Percentiles rank a stretch among this genome's conserved stretches.
Evolutionary conservation across 2,888 invertebrate species (phyloP).

Genomic region (Oscheius myriophilus): DNA sequence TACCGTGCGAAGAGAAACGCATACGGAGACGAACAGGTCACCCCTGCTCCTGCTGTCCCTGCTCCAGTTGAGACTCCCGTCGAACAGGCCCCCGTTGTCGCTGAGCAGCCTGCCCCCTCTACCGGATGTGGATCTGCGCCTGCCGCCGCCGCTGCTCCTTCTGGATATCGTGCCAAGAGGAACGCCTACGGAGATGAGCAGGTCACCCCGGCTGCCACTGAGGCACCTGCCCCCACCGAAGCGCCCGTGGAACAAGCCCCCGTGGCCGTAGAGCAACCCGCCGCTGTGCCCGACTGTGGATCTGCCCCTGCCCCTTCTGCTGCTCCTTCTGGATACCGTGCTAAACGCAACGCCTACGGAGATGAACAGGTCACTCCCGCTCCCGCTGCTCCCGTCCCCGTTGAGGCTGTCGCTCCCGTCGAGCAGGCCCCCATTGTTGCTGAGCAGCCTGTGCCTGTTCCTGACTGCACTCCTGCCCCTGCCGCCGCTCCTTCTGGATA

Average conservation of each 20-base stretch:
- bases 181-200: slow-evolving; percentile 52
- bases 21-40: slow-evolving; percentile 52
- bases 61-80: slow-evolving; percentile 29
- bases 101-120: slow-evolving; percentile 9
- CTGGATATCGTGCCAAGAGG: slow-evolving; percentile 46
- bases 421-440: slow-evolving; percentile 17
- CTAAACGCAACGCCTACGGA: slow-evolving; percentile 29
- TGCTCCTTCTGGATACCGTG: slow-evolving; percentile 23
- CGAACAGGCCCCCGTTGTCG: slow-evolving; percentile 26
- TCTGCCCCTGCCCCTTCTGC: slow-evolving; percentile 27
- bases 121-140: slow-evolving; percentile 2
- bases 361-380: slow-evolving; percentile 30
- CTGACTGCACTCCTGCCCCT: slow-evolving; percentile 8
- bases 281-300: slow-evolving; percentile 1
- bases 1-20: slow-evolving; percentile 48
- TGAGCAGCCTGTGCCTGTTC: slow-evolving; percentile 6
- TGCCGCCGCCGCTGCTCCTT: slow-evolving; percentile 5
- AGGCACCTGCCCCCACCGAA: slow-evolving; percentile 14
- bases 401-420: slow-evolving; percentile 30
- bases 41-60: slow-evolving; percentile 24
- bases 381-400: slow-evolving; percentile 27
- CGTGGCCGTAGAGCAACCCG: slow-evolving; percentile 33
- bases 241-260: slow-evolving; percentile 22
- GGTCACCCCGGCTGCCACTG: slow-evolving; percentile 33
- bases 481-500: slow-evolving; percentile 32